Base-by-base conservation (phyloP, 2,797 vertebrate genomes). In the Scarus forsteni region DNA sequence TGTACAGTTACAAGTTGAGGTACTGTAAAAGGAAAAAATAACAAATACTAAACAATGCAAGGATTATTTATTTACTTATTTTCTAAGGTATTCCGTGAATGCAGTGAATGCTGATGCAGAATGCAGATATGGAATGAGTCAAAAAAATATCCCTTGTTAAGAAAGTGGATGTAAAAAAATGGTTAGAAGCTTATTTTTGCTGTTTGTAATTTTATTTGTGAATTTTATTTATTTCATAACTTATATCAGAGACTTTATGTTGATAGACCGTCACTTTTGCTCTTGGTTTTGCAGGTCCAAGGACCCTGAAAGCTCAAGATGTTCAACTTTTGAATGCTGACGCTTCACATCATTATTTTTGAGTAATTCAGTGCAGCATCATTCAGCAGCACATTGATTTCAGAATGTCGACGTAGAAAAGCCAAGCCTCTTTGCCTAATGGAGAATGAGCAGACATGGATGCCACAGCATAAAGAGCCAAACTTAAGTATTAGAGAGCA, bases 11-110 rank as follows among this genome's bases (percentile, higher is more conserved):
- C 62, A 88, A 81, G 81, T 92, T 88, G 88, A 80, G 78, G 93
- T 94, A 94, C 94, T 94, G 92, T 94, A 91, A 92, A 90, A 77
- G 76, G 46, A 80, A 89, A 80, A 52, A 78, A 83, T 73, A 84
- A 88, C 75, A 77, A 84, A 77, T 69, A 89, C 82, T 80, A 83
- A 90, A 78, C 83, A 81, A 91, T 91, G 89, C 86, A 91, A 94
- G 88, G 87, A 88, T 91, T 89, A 91, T 90, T 90, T 89, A 90
- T 92, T 91, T 91, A 88, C 81, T 91, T 88, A 90, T 92, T 92
- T 91, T 89, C 51, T 91, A 88, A 89, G 77, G 74, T 90, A 84
- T 90, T 91, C 77, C 83, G 81, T 83, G 76, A 89, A 87, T 89
- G 86, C 84, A 88, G 75, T 85, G 84, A 92, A 92, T 90, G 89